phyloP scores from a whole-genome alignment of 2,888 invertebrate genomes.

The Sceliomorpha sp. region DNA sequence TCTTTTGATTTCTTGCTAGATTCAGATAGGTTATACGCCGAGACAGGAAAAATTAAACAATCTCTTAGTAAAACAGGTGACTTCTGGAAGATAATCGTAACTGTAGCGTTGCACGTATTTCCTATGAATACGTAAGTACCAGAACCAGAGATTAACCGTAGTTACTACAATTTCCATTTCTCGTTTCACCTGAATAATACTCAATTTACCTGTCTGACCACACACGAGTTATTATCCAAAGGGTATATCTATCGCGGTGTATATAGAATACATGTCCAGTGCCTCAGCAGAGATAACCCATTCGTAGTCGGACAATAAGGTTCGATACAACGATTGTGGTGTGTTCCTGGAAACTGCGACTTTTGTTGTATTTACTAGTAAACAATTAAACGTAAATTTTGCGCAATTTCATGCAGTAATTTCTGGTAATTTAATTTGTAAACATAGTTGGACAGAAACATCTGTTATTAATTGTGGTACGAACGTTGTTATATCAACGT shows the following conservation, averaged over 20 bases:
- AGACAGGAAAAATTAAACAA: slow-evolving; percentile 1
- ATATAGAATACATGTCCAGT: slow-evolving; percentile 27
- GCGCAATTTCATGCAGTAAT: slow-evolving; percentile 20
- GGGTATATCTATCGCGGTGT: slow-evolving; percentile 49
- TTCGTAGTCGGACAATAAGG: slow-evolving; percentile 37
- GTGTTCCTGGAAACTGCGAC: slow-evolving; percentile 17
- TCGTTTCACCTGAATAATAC: slow-evolving; percentile 55
- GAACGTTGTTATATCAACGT: no score
- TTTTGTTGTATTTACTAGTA: no score
- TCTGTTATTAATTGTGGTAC: no score
- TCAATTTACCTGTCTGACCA: slow-evolving; percentile 56
- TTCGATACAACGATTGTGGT: slow-evolving; percentile 22
- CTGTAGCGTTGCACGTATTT: slow-evolving; percentile 49
- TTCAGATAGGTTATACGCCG: no score
- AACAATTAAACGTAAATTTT: slow-evolving; percentile 35
- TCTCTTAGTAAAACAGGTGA: slow-evolving; percentile 32
- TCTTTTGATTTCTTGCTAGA: no score
- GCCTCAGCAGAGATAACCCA: slow-evolving; percentile 26
- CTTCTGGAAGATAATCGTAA: slow-evolving; percentile 45
- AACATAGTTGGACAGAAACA: no score
- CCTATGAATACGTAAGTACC: slow-evolving; percentile 52
- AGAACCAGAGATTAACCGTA: slow-evolving; percentile 46
- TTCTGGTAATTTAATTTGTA: no score
- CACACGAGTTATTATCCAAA: slow-evolving; percentile 51
- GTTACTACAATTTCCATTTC: slow-evolving; percentile 54